Evolutionary conservation across 2,113 vertebrate species (phyloP).

Genomic region (Hyperoodon ampullatus): DNA sequence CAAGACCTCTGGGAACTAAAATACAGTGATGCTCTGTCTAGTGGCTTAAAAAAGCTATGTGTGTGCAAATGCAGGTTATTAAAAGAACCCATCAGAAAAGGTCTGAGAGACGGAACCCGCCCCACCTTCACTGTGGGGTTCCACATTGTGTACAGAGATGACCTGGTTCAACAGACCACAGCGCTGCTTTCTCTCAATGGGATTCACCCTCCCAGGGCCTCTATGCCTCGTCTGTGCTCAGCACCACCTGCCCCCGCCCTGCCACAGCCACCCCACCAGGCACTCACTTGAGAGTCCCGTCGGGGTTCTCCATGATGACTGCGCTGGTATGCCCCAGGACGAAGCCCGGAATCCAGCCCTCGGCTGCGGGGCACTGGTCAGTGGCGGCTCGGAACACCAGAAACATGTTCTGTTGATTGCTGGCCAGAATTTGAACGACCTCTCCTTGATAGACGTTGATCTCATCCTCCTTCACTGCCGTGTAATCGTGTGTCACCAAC

Average conservation of each 20-base stretch:
- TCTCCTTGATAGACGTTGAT: constrained; percentile 98
- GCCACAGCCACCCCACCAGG: not conserved
- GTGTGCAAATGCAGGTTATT: not conserved
- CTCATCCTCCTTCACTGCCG: constrained; percentile 99
- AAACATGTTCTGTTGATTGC: constrained; percentile 99
- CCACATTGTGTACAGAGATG: fast-evolving
- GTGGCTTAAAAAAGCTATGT: not conserved
- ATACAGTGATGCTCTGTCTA: fast-evolving
- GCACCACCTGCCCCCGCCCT: fast-evolving
- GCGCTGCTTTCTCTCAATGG: fast-evolving
- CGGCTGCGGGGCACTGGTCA: constrained; percentile 97
- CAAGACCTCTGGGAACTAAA: not conserved
- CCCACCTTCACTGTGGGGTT: fast-evolving
- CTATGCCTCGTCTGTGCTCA: fast-evolving
- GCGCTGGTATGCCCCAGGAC: constrained; percentile 98
- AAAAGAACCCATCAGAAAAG: not conserved
- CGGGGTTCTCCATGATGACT: constrained; percentile 93
- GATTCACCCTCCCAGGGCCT: not conserved
- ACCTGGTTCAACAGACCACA: fast-evolving
- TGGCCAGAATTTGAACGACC: constrained; percentile 99
- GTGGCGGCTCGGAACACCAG: constrained; percentile 99
- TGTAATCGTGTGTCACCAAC: constrained; percentile 99
- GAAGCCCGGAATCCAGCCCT: constrained; percentile 99
- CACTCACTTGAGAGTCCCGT: constrained; percentile 97
- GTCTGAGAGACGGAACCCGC: fast-evolving